These are phyloP conservation scores for Leistus spinibarbis DNA, from an alignment of 2,888 invertebrate species.

Conservation along the genomic window DNA sequence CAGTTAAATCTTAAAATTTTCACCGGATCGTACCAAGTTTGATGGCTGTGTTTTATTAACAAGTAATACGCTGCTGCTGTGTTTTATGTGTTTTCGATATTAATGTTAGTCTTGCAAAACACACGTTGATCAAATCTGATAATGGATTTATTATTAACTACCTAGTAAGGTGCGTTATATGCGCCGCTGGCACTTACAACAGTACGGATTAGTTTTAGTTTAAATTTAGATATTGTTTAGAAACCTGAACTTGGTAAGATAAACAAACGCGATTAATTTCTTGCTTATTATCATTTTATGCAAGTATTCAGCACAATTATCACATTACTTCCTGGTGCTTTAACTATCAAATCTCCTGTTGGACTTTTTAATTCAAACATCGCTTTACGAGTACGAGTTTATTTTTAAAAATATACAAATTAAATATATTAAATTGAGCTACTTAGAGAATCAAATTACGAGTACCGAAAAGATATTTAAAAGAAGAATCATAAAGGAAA, in stretches of 20 bases:
- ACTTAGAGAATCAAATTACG: too few relatives aligned
- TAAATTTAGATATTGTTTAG: background rate
- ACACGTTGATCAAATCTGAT: conserved; percentile 3
- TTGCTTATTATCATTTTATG: too few relatives aligned
- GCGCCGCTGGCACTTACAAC: background rate
- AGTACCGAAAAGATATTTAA: background rate
- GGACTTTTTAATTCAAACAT: too few relatives aligned
- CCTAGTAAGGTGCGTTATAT: background rate
- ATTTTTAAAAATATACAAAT: too few relatives aligned
- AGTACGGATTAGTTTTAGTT: background rate
- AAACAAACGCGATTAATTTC: too few relatives aligned
- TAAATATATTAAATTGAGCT: too few relatives aligned
- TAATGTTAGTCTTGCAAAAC: background rate
- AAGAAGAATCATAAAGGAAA: background rate
- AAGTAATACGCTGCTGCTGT: background rate
- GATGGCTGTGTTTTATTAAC: background rate
- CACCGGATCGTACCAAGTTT: background rate
- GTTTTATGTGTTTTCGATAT: background rate
- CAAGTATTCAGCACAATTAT: too few relatives aligned
- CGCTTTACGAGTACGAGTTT: too few relatives aligned
- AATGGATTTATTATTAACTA: background rate
- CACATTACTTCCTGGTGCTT: too few relatives aligned
- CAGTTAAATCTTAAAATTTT: conserved; percentile 10
- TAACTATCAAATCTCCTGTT: too few relatives aligned
- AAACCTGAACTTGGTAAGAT: background rate